Conservation (phyloP, 37 sponge, comb jelly and placozoan species). For the Chondrosia reniformis region DNA sequence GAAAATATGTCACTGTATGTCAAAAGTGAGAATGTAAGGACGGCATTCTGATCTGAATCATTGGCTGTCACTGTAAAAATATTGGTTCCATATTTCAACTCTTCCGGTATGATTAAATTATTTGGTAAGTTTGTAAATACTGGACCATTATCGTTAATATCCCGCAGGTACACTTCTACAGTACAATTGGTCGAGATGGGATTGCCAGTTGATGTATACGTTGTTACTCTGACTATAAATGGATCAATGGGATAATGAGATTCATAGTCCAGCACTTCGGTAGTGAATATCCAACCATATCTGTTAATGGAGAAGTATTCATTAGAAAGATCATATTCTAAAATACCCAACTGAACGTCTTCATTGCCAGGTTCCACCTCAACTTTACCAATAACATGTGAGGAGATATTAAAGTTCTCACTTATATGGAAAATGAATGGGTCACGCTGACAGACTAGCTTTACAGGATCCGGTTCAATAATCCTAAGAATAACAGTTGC, state of each 20-base stretch:
- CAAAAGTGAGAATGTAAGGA: constrained; percentile 9
- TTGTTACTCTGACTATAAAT: neutral
- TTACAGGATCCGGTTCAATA: constrained; percentile 25
- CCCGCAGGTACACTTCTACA: neutral
- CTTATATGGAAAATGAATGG: constrained; percentile 7
- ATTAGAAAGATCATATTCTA: neutral
- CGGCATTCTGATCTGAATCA: constrained; percentile 27
- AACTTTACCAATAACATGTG: constrained; percentile 24
- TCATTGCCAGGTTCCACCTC: neutral
- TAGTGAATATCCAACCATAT: neutral
- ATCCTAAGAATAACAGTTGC: constrained; percentile 27
- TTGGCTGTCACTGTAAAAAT: constrained; percentile 14
- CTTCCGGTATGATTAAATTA: constrained; percentile 6
- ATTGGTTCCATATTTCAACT: neutral
- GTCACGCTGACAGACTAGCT: neutral
- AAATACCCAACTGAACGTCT: neutral
- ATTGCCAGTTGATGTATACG: neutral
- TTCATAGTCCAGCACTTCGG: neutral
- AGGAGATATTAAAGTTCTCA: constrained; percentile 15
- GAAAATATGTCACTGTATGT: neutral
- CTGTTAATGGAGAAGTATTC: neutral
- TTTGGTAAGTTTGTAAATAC: constrained; percentile 33
- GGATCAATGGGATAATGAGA: neutral
- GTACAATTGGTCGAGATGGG: neutral
- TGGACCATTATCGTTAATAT: constrained; percentile 8